Evolutionary conservation across 1,140 invertebrate genomes (phyloP).

Genomic region (Lucilia sericata): DNA sequence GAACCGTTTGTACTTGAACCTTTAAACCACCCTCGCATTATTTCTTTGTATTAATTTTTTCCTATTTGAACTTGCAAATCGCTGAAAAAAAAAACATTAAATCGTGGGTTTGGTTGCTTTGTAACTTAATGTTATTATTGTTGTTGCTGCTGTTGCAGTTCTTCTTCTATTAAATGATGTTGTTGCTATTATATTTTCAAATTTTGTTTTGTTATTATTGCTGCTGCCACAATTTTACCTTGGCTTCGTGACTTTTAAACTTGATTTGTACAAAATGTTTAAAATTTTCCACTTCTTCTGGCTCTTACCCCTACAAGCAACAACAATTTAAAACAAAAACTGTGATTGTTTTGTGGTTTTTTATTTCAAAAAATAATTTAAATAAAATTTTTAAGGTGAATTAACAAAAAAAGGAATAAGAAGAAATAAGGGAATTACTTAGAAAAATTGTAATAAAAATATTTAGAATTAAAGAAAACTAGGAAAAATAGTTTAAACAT

Average conservation of each 20-base stretch:
- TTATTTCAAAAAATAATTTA: no score
- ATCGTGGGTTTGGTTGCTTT: conserved; percentile 36
- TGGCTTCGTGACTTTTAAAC: conserved; percentile 49
- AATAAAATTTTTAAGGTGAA: no score
- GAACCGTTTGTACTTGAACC: no score
- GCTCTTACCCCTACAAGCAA: no score
- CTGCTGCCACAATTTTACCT: conserved; percentile 29
- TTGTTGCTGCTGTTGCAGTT: conserved; percentile 3
- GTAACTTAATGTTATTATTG: conserved; percentile 3
- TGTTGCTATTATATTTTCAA: conserved; percentile 18
- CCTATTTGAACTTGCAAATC: neutral
- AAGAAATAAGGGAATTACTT: no score
- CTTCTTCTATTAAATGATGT: conserved; percentile 14
- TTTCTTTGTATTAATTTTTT: neutral
- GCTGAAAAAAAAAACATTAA: neutral
- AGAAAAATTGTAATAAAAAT: no score
- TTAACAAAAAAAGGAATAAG: no score
- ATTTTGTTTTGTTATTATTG: conserved; percentile 1
- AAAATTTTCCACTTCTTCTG: neutral
- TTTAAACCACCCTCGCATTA: neutral
- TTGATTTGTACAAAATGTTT: conserved; percentile 31
- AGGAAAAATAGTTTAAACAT: no score
- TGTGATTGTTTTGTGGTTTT: no score
- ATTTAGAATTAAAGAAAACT: no score
- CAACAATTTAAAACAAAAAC: no score